Conservation (phyloP, 2,888 invertebrate genomes). For the Theretra japonica region DNA sequence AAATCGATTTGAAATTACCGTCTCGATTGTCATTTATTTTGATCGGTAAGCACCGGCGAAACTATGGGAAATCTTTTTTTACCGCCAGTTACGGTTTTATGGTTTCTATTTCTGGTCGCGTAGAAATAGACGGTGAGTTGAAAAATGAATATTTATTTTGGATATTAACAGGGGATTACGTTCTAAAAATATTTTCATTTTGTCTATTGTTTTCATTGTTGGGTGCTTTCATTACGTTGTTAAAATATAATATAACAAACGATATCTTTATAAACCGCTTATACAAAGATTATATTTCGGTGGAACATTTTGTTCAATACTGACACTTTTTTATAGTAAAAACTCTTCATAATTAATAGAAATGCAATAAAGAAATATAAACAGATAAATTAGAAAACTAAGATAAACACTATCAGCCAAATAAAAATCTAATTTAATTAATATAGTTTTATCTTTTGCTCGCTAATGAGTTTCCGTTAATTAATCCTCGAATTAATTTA, state of each 20-base stretch:
- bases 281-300: neutral
- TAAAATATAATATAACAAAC: too few species aligned
- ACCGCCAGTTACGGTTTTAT: conserved; percentile 30
- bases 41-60: conserved; percentile 48
- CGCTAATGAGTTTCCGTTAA: neutral
- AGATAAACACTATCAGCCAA: neutral
- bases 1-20: conserved; percentile 50
- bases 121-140: neutral
- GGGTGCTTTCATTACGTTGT: too few species aligned
- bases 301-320: neutral
- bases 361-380: neutral
- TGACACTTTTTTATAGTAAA: neutral
- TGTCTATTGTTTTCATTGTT: too few species aligned
- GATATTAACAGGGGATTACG: too few species aligned
- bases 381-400: neutral
- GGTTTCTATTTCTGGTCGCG: conserved; percentile 1
- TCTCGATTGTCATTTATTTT: conserved; percentile 48
- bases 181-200: too few species aligned
- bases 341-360: neutral
- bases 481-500: conserved; percentile 5
- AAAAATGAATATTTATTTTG: conserved; percentile 3
- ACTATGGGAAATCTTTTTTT: conserved; percentile 50
- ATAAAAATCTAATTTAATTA: conserved; percentile 2
- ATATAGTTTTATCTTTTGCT: neutral
- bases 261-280: too few species aligned